Conservation (phyloP, 2,113 vertebrate species). For the Hydrolagus affinis region DNA sequence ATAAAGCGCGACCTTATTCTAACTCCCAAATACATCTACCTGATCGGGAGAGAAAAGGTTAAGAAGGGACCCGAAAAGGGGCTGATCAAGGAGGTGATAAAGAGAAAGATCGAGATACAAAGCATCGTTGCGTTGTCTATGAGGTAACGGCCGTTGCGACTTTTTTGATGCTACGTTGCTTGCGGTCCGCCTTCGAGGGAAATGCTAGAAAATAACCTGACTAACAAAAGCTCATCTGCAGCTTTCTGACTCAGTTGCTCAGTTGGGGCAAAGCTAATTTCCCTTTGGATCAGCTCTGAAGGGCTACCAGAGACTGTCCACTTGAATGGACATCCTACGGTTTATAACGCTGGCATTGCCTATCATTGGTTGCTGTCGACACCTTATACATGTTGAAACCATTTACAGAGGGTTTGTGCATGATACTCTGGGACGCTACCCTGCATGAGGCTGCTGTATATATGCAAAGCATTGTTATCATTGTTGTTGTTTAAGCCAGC, state of each 20-base stretch:
- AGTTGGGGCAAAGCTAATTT: not conserved
- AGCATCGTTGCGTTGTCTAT: conserved; percentile 66
- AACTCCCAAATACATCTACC: conserved; percentile 80
- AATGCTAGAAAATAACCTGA: too few species aligned
- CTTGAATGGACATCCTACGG: not conserved
- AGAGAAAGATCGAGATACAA: conserved; percentile 81
- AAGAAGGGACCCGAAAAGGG: conserved; percentile 94
- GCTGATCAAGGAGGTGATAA: conserved; percentile 84
- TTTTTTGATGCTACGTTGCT: not conserved
- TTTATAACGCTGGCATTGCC: not conserved
- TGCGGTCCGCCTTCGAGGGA: not conserved
- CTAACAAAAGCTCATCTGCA: too few species aligned
- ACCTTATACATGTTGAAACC: not conserved
- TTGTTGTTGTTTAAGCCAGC: too few species aligned
- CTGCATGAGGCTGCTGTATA: not conserved
- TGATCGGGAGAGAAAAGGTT: conserved; percentile 88
- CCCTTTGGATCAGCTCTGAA: not conserved
- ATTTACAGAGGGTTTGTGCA: not conserved
- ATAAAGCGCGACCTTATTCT: conserved; percentile 92
- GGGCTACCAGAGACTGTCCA: not conserved
- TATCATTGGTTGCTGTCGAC: not conserved
- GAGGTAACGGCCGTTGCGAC: conserved; percentile 51
- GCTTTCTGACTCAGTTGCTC: too few species aligned
- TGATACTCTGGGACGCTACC: not conserved
- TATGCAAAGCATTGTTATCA: too few species aligned